phyloP scores from a whole-genome alignment of 1,140 invertebrate genomes.

The Lordiphosa collinella region DNA sequence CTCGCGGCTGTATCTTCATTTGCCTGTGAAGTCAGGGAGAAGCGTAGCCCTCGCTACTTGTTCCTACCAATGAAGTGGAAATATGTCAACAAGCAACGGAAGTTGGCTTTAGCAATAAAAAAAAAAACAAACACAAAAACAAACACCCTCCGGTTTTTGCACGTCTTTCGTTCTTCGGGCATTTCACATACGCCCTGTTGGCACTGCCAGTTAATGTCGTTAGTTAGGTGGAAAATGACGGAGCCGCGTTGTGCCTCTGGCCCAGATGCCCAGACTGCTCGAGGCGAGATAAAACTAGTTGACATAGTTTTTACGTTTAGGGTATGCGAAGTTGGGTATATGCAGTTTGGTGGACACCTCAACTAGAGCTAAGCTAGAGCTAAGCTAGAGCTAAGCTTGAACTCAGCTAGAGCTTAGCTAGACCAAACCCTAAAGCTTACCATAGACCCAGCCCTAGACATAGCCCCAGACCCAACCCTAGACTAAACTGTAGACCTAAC shows the following conservation, averaged over 20 bases:
- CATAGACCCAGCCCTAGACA: too few species aligned
- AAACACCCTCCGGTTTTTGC: not conserved
- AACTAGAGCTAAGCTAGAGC: too few species aligned
- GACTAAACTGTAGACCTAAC: too few species aligned
- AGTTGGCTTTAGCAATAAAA: slow-evolving; percentile 57
- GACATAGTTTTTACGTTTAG: slow-evolving; percentile 43
- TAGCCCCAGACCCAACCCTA: too few species aligned
- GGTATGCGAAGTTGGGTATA: not conserved
- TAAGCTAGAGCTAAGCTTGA: too few species aligned
- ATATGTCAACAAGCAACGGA: slow-evolving; percentile 75
- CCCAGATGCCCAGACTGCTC: slow-evolving; percentile 13
- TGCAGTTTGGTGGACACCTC: too few species aligned
- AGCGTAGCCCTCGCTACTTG: slow-evolving; percentile 3
- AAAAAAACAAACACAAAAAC: slow-evolving; percentile 27
- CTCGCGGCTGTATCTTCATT: slow-evolving; percentile 66
- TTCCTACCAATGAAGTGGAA: slow-evolving; percentile 72
- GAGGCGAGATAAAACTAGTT: slow-evolving; percentile 69
- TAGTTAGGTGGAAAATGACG: slow-evolving; percentile 20
- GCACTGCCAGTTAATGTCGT: slow-evolving; percentile 59
- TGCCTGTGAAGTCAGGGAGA: slow-evolving; percentile 30
- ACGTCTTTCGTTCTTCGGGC: slow-evolving; percentile 6
- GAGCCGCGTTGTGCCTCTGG: slow-evolving; percentile 12
- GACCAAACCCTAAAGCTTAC: too few species aligned
- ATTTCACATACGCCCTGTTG: slow-evolving; percentile 50
- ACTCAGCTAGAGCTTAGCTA: too few species aligned